These are phyloP conservation scores for Prolemur simus DNA, from an alignment of 2,113 vertebrate species.

Conservation along the genomic window DNA sequence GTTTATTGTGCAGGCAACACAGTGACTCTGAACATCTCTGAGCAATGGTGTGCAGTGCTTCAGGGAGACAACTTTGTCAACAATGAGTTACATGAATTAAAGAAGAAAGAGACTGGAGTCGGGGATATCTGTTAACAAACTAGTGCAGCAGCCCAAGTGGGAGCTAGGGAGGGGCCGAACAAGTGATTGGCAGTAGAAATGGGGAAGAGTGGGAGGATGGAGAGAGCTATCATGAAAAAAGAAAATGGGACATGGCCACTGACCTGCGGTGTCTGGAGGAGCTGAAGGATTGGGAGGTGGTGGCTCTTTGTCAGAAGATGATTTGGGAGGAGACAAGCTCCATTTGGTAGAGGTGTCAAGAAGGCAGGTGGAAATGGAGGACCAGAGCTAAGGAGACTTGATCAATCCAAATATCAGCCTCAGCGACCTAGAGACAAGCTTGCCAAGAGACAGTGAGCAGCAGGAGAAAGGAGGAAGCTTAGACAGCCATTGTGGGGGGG, in stretches of 20 bases:
- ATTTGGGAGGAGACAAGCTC: background rate
- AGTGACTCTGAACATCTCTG: background rate
- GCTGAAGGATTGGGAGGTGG: too few species aligned
- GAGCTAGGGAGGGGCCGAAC: too few species aligned
- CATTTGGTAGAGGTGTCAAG: background rate
- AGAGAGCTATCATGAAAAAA: background rate
- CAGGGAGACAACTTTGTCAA: background rate
- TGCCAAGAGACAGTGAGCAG: background rate
- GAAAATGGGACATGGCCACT: background rate
- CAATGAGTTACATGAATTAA: background rate
- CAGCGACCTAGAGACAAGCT: background rate
- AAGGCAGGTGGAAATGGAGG: background rate
- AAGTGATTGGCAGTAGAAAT: background rate
- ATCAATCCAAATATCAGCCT: background rate
- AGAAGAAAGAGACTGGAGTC: background rate
- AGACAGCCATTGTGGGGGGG: too few species aligned
- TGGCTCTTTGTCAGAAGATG: background rate
- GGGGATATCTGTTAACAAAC: background rate
- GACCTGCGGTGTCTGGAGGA: rapidly evolving
- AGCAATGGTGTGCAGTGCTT: background rate
- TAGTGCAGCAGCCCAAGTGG: background rate
- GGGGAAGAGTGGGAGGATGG: background rate
- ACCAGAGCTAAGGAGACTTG: background rate
- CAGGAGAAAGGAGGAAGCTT: background rate
- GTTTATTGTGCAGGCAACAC: background rate